Conservation (phyloP, 1,140 invertebrate genomes). For the Psix sp. region DNA sequence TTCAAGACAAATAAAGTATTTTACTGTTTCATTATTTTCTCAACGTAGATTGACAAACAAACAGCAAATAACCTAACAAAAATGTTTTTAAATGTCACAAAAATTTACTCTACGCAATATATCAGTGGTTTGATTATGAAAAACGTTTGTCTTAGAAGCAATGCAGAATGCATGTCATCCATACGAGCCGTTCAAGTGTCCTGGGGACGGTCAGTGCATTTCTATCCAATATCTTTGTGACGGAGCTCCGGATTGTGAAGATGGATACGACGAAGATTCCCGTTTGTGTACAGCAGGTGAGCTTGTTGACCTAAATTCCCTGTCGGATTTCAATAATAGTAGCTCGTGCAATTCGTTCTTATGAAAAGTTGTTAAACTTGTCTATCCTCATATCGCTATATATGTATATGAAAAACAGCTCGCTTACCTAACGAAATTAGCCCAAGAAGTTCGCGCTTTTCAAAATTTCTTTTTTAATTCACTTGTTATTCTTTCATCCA, state of each 20-base stretch:
- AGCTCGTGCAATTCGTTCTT: too few relatives aligned
- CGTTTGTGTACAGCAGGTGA: constrained; percentile 95
- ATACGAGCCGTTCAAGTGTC: constrained; percentile 96
- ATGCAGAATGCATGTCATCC: constrained; percentile 85
- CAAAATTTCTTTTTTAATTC: too few relatives aligned
- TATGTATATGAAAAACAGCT: too few relatives aligned
- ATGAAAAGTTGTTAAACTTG: neutral
- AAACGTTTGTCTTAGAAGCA: constrained; percentile 20
- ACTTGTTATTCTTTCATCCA: too few relatives aligned
- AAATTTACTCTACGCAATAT: neutral
- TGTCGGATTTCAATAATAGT: neutral
- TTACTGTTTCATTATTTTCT: too few relatives aligned
- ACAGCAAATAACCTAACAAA: too few relatives aligned
- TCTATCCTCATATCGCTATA: too few relatives aligned
- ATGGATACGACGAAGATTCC: constrained; percentile 93
- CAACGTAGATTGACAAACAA: too few relatives aligned
- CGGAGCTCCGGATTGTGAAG: constrained; percentile 94
- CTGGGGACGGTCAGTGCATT: constrained; percentile 93
- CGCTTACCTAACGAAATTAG: too few relatives aligned
- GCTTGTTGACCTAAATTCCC: constrained; percentile 32
- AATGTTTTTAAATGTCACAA: neutral
- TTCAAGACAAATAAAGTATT: too few relatives aligned
- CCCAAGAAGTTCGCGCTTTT: too few relatives aligned
- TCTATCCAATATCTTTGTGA: constrained; percentile 97
- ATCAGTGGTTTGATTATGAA: neutral